Base-by-base conservation (phyloP, 2,888 invertebrate species). In the Steinernema scapterisci region DNA sequence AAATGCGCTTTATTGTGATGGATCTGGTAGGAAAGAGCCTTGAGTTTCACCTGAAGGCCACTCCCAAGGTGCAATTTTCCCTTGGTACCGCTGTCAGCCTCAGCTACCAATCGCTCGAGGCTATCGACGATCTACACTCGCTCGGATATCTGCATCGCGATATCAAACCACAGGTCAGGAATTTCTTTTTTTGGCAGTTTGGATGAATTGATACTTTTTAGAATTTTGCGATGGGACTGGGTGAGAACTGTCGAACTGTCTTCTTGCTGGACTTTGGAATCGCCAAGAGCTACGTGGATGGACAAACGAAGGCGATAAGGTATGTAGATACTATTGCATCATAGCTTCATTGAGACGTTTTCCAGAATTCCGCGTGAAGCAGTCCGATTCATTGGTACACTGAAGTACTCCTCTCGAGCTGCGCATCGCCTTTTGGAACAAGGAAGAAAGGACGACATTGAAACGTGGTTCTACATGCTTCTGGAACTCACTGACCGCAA, bases 391-490 rank as follows among this genome's bases (percentile, higher is more conserved):
- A 54, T 54, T 23, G 54, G 54, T 7, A 54, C 54, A 7, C 16
- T 54, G 54, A 54, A 54, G 54, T 54, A 54, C 25, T 54, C 54
- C 25, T 54, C 54, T 13, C 19, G 54, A 3, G 54, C 54, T 5
- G 54, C 54, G 13, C 54, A 54, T 54, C 21, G 25, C 25, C 25
- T 54, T 13, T 25, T 54, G 54, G 54, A 54, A 23, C 54, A 54
- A 16, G 54, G 54, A 13, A 54, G 54, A 16, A 54, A 54, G 25
- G 54, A 54, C 54, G 54, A 54, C 25, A 3, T 54, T 6, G 54
- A 54, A 54, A 54, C 25, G 6, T 54, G 54, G 54, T 54, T 54
- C 21, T 54, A 54, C 54, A 54, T 54, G 54, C 54, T 54, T 5
- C 54, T 54, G 6, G 54, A 54, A 16, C 16, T 54, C 6, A 54